Evolutionary conservation across 1,140 invertebrate species (phyloP), one percentile per base, ranked within the genome.

Genomic region (Tenebrio molitor): DNA sequence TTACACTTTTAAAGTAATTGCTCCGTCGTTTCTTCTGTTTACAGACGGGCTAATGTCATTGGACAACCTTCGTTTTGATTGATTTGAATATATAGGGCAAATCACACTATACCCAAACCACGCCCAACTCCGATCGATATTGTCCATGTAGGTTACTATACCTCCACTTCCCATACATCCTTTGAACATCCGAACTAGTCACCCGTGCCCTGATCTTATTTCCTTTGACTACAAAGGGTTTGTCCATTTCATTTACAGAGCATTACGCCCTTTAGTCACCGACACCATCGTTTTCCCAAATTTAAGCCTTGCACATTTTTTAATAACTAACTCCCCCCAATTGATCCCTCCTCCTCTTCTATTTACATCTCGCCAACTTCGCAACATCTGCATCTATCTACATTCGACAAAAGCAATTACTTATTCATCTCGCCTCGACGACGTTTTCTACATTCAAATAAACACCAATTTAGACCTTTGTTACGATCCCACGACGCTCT

Each of bases 81-180:
- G 50, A 70, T 70, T 70, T 39, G 19, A 63, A 63, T 63, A 70
- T 70, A 63, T 70, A 41, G 50, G 69, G 33, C 33, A 70, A 70
- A 63, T 70, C 29, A 63, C 34, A 58, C 69, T 42, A 63, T 62
- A 36, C 19, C 21, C 4, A 42, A 70, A 70, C 69, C 69, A 70
- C 69, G 69, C 69, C 69, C 69, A 62, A 42, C 33, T 41, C 5
- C 46, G 69, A 70, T 70, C 69, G 69, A 70, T 70, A 70, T 70
- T 58, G 46, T 41, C 33, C 69, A 70, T 70, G 69, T 70, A 70
- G 69, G 69, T 70, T 70, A 70, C 69, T 70, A 70, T 70, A 69
- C 64, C 64, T 44, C 17, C 44, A 44, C 64, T 66, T 66, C 64
- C 42, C 21, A 68, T 68, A 42, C 19, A 42, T 42, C 69, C 69